phyloP scores from a whole-genome alignment of 2,113 vertebrate genomes.

The Sapayoa aenigma region DNA sequence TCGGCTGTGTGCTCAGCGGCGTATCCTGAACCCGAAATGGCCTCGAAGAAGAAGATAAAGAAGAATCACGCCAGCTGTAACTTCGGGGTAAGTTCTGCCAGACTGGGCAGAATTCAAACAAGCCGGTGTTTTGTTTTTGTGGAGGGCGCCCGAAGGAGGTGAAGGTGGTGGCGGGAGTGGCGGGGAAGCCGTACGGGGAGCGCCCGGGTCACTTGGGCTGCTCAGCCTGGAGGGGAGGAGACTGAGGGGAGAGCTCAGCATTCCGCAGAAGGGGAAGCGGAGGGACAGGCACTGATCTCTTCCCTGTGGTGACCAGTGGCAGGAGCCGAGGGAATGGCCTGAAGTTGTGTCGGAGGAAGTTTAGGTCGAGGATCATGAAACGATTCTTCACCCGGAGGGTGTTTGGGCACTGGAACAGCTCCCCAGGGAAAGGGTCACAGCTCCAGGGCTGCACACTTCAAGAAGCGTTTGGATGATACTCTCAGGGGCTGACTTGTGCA shows the following conservation, averaged over 20 bases:
- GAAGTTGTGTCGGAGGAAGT: too few relatives aligned
- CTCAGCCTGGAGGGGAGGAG: background rate
- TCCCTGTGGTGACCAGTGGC: background rate
- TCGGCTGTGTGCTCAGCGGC: fast-evolving
- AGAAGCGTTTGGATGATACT: background rate
- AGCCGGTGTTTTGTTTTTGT: fast-evolving
- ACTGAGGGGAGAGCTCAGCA: background rate
- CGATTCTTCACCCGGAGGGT: background rate
- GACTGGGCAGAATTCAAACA: fast-evolving
- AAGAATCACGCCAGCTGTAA: background rate
- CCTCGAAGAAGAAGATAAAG: background rate
- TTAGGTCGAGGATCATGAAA: background rate
- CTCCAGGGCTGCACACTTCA: background rate
- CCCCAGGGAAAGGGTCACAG: background rate
- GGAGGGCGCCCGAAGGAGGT: background rate
- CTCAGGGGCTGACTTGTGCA: background rate
- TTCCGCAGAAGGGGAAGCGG: background rate
- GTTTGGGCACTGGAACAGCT: background rate
- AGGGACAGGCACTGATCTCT: background rate
- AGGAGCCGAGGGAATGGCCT: background rate
- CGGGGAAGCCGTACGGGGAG: background rate
- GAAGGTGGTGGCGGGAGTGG: background rate
- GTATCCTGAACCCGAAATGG: background rate
- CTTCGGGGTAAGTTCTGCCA: background rate
- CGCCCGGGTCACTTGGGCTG: fast-evolving